phyloP scores from a whole-genome alignment of 2,113 vertebrate genomes.

The Naja naja region DNA sequence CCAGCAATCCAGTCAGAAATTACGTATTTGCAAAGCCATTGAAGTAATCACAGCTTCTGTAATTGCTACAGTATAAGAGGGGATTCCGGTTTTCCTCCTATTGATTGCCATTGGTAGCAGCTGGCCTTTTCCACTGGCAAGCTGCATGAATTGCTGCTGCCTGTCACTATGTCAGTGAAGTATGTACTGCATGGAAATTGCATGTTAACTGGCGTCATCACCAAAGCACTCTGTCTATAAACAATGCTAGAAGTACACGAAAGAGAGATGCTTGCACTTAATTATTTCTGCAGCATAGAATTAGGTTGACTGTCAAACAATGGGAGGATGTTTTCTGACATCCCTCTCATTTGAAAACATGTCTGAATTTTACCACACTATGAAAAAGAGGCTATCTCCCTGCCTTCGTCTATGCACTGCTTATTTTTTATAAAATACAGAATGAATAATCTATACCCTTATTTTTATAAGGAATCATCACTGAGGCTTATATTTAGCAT shows the following conservation, averaged over 20 bases:
- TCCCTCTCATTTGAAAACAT: neutral
- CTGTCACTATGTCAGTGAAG: neutral
- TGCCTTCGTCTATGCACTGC: neutral
- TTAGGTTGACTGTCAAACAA: neutral
- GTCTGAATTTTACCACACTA: neutral
- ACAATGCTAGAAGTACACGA: neutral
- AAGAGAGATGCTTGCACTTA: neutral
- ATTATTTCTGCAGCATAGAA: neutral
- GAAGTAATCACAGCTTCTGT: neutral
- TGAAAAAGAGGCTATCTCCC: neutral
- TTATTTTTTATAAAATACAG: neutral
- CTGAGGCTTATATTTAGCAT: slow-evolving; percentile 15
- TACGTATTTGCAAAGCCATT: neutral
- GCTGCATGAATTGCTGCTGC: neutral
- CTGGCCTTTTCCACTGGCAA: neutral
- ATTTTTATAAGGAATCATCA: slow-evolving; percentile 24
- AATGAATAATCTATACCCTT: neutral
- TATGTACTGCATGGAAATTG: neutral
- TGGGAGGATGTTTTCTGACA: neutral
- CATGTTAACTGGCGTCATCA: neutral
- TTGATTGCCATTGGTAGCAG: neutral
- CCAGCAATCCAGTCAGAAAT: neutral
- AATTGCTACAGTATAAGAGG: neutral
- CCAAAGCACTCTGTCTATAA: neutral
- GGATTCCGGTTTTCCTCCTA: neutral